A percentile compares a stretch with the other conserved stretches of the same genome.
Conservation (phyloP, 2,797 vertebrate genomes). For the Syngnathus acus region DNA sequence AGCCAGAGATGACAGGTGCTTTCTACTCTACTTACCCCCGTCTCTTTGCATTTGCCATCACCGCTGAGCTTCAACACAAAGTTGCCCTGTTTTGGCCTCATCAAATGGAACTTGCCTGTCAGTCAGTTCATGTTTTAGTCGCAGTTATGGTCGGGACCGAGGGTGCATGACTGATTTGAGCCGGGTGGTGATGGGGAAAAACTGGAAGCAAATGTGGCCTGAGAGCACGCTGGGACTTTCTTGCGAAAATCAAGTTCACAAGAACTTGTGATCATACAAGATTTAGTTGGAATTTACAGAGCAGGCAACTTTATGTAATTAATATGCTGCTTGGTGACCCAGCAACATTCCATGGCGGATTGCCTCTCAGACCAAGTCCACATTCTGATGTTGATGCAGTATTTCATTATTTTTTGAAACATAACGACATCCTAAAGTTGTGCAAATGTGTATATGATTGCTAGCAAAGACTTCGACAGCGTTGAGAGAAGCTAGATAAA, state of each 20-base stretch:
- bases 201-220: neutral
- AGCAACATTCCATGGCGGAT: too few species aligned
- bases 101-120: slow-evolving; percentile 60
- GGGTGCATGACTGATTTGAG: slow-evolving; percentile 45
- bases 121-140: slow-evolving; percentile 47
- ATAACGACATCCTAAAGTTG: too few species aligned
- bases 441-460: too few species aligned
- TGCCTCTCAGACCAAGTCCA: too few species aligned
- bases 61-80: slow-evolving; percentile 59
- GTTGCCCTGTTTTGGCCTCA: slow-evolving; percentile 46
- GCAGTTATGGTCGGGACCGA: slow-evolving; percentile 50
- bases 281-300: neutral
- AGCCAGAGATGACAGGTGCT: slow-evolving; percentile 96
- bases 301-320: too few species aligned
- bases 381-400: too few species aligned
- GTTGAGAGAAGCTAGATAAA: too few species aligned
- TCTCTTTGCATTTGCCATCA: slow-evolving; percentile 89
- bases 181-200: slow-evolving; percentile 18
- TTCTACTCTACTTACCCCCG: slow-evolving; percentile 98
- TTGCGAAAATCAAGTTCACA: neutral
- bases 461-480: too few species aligned
- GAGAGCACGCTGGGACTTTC: neutral
- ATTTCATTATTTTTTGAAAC: too few species aligned
- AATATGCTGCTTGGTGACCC: too few species aligned
- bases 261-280: neutral